phyloP scores from a whole-genome alignment of 2,113 vertebrate genomes.

The Lagopus muta region DNA sequence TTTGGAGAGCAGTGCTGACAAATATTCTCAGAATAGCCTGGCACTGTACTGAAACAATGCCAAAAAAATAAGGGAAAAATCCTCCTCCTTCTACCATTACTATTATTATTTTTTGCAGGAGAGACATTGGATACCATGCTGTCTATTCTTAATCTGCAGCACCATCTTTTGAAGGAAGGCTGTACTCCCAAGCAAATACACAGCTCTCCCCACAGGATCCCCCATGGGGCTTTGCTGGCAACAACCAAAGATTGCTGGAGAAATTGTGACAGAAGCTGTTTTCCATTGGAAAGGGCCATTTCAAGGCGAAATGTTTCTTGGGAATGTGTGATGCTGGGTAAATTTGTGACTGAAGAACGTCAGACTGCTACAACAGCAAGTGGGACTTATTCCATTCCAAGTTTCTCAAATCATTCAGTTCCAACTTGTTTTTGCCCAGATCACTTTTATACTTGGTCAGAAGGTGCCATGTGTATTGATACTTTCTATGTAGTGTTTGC shows the following conservation, averaged over 20 bases:
- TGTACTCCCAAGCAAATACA: constrained; percentile 46
- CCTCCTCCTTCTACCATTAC: not conserved
- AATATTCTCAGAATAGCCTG: not conserved
- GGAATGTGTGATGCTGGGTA: not conserved
- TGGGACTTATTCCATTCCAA: constrained; percentile 2
- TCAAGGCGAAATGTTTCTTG: constrained; percentile 35
- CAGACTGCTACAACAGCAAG: constrained; percentile 15
- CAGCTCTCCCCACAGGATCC: not conserved
- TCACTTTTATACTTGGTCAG: not conserved
- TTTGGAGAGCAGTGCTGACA: not conserved
- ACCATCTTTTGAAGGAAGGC: constrained; percentile 65
- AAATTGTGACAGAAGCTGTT: constrained; percentile 27
- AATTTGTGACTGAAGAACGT: constrained; percentile 29
- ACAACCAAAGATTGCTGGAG: not conserved
- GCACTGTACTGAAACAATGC: not conserved
- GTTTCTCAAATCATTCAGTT: not conserved
- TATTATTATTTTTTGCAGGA: not conserved
- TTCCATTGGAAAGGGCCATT: constrained; percentile 30
- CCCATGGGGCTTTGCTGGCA: not conserved
- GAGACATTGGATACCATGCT: not conserved
- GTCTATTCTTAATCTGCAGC: constrained; percentile 63
- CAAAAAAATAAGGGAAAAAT: not conserved
- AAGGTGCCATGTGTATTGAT: not conserved
- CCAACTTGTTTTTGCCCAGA: not conserved
- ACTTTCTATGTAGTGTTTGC: not conserved